These are phyloP conservation scores for Neoscelio sp. DNA, from an alignment of 2,888 invertebrate genomes.

Conservation along the genomic window DNA sequence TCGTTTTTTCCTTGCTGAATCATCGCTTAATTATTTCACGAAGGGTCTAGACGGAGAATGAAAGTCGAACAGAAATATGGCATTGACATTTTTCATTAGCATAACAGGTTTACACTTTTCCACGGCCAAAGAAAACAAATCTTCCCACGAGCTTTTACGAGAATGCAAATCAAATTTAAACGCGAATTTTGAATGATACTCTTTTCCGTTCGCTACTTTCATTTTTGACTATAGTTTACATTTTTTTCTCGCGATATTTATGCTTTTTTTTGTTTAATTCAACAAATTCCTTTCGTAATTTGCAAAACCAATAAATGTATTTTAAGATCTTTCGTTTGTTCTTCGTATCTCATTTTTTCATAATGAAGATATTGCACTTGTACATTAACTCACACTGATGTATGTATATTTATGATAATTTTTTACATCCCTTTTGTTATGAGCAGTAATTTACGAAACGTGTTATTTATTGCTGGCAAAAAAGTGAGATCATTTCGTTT, in stretches of 20 bases:
- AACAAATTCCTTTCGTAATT: no score
- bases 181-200: neutral
- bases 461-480: constrained; percentile 4
- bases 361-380: constrained; percentile 14
- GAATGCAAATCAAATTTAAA: neutral
- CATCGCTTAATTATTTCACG: no score
- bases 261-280: neutral
- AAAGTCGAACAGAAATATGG: no score
- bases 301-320: no score
- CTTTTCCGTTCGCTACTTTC: neutral
- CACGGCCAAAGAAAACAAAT: constrained; percentile 12
- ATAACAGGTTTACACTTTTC: constrained; percentile 39
- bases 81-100: constrained; percentile 45
- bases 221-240: neutral
- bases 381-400: neutral
- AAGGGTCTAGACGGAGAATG: no score
- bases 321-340: constrained; percentile 2
- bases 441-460: constrained; percentile 5
- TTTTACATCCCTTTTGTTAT: neutral
- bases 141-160: neutral
- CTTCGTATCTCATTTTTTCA: constrained; percentile 8
- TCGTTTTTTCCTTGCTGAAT: constrained; percentile 1
- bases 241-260: neutral
- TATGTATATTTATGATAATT: constrained; percentile 20
- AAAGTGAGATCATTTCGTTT: constrained; percentile 9